A percentile compares a stretch with the other conserved stretches of the same genome.
These are phyloP conservation scores for Amphiduros pacificus DNA, from an alignment of 2,888 invertebrate species.

Conservation along the genomic window DNA sequence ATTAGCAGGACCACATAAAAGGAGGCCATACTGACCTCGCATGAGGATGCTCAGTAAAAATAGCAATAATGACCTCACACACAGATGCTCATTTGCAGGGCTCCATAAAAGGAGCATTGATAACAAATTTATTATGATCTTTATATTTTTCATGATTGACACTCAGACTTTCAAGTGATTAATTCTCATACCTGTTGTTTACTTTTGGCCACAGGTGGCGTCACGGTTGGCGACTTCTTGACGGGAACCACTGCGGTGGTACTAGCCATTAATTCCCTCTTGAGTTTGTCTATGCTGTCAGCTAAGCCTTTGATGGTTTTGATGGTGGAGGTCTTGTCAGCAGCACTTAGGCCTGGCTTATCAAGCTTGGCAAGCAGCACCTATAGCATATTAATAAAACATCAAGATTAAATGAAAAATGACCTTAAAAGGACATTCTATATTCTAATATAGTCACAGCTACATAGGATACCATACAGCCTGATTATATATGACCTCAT, in stretches of 20 bases:
- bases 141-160: no score
- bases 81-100: no score
- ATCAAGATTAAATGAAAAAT: no score
- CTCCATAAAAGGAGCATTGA: background rate
- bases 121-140: background rate
- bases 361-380: no score
- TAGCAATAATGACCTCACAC: background rate
- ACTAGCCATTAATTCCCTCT: slow-evolving; percentile 54
- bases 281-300: slow-evolving; percentile 76
- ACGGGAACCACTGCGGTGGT: slow-evolving; percentile 62
- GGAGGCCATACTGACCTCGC: background rate
- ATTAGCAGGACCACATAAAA: no score
- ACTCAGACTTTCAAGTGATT: background rate
- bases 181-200: slow-evolving; percentile 14
- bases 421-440: no score
- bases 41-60: background rate
- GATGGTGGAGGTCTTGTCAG: no score
- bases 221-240: background rate
- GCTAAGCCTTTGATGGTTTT: slow-evolving; percentile 80
- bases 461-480: no score
- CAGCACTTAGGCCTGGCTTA: no score
- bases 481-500: no score
- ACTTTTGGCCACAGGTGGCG: background rate
- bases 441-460: no score
- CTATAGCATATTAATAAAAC: no score